These are phyloP conservation scores for Leucophenga maculata DNA, from an alignment of 2,888 invertebrate species.

Conservation along the genomic window DNA sequence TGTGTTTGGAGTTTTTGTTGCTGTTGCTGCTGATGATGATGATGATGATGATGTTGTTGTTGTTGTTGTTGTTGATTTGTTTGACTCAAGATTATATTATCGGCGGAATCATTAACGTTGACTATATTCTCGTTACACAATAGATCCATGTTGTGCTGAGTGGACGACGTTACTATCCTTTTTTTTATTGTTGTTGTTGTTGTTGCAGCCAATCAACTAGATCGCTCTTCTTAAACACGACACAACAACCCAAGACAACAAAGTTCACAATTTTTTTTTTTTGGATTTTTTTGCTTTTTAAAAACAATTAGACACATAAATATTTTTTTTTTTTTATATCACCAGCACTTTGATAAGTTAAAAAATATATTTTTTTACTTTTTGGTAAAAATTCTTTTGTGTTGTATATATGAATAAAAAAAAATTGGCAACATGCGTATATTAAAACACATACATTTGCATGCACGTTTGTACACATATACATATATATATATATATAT, in stretches of 20 bases:
- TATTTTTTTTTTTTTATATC: slow-evolving; percentile 1
- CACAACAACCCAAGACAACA: neutral
- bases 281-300: too few relatives aligned
- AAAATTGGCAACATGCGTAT: too few relatives aligned
- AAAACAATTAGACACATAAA: too few relatives aligned
- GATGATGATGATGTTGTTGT: neutral
- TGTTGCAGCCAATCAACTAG: slow-evolving; percentile 20
- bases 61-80: slow-evolving; percentile 13
- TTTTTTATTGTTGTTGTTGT: slow-evolving; percentile 26
- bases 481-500: too few relatives aligned
- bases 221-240: slow-evolving; percentile 15
- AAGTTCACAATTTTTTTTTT: neutral
- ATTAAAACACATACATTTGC: too few relatives aligned
- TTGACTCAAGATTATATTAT: slow-evolving; percentile 19
- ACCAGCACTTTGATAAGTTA: neutral
- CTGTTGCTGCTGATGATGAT: neutral
- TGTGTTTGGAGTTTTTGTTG: slow-evolving; percentile 23
- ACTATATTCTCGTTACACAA: slow-evolving; percentile 34
- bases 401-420: too few relatives aligned
- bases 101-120: slow-evolving; percentile 29
- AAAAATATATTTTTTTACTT: slow-evolving; percentile 34
- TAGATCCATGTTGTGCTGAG: slow-evolving; percentile 38
- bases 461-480: too few relatives aligned
- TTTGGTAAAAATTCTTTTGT: neutral
- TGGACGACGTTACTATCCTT: slow-evolving; percentile 13